Evolutionary conservation across 2,797 vertebrate species (phyloP).

Genomic region (Pelobates cultripes): DNA sequence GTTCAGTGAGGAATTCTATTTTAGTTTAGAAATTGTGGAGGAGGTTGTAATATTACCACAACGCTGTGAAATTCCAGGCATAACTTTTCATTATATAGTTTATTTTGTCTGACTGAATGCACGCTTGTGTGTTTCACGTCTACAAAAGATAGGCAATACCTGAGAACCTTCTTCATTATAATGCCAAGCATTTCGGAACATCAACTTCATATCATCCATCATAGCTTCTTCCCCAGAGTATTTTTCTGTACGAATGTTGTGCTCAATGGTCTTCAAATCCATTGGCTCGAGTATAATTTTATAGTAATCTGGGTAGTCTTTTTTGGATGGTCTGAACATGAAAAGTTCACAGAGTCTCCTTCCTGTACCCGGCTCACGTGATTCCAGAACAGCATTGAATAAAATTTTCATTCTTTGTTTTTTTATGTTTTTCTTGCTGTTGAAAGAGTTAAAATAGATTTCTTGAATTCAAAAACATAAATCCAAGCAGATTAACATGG

Average conservation of each 20-base stretch:
- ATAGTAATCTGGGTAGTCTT: conserved; percentile 98
- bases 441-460: conserved; percentile 41
- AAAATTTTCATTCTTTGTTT: conserved; percentile 94
- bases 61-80: too few species aligned
- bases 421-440: conserved; percentile 94
- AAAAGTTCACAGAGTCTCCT: conserved; percentile 94
- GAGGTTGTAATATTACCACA: too few species aligned
- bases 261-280: conserved; percentile 94
- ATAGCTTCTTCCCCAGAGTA: conserved; percentile 88
- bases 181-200: conserved; percentile 97
- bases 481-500: too few species aligned
- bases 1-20: too few species aligned
- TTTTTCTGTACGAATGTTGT: conserved; percentile 94
- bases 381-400: conserved; percentile 86
- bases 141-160: conserved; percentile 67
- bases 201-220: conserved; percentile 94
- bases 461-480: background rate
- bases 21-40: too few species aligned
- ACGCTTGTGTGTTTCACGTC: too few species aligned
- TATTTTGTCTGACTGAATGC: too few species aligned
- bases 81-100: too few species aligned
- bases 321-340: conserved; percentile 98
- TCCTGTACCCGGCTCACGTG: conserved; percentile 84
- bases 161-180: conserved; percentile 98
- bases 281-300: conserved; percentile 97